Evolutionary conservation across 2,888 invertebrate genomes (phyloP).

Genomic region (Chloromyia formosa): DNA sequence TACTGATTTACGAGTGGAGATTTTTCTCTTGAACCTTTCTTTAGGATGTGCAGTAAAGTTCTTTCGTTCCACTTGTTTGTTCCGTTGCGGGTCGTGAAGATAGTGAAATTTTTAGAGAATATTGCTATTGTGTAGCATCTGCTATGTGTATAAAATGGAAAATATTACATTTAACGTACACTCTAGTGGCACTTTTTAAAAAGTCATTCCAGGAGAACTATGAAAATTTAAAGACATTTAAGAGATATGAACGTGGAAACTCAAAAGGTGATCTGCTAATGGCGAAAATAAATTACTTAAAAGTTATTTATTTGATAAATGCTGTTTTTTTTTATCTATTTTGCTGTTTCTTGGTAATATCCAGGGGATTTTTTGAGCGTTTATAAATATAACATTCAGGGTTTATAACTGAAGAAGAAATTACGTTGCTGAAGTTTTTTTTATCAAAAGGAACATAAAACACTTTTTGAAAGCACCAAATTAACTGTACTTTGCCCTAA

Average conservation of each 20-base stretch:
- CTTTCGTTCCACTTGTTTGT: not conserved
- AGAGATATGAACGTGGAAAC: not conserved
- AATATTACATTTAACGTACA: slow-evolving; percentile 9
- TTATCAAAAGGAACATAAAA: no score
- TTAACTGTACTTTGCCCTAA: no score
- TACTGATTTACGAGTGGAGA: slow-evolving; percentile 28
- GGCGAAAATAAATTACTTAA: not conserved
- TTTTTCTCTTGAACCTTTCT: slow-evolving; percentile 4
- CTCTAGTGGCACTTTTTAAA: not conserved
- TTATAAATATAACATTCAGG: no score
- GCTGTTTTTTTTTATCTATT: no score
- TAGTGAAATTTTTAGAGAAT: slow-evolving; percentile 1
- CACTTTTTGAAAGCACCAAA: no score
- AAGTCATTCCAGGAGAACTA: slow-evolving; percentile 8
- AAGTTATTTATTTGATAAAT: no score
- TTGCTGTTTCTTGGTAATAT: no score
- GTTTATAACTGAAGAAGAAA: no score
- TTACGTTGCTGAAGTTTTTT: no score
- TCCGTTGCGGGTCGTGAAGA: not conserved
- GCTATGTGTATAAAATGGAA: not conserved
- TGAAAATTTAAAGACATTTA: slow-evolving; percentile 15
- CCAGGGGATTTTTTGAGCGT: no score
- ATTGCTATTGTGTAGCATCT: slow-evolving; percentile 13
- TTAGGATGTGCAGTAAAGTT: not conserved
- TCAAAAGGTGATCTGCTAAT: slow-evolving; percentile 10